Percentiles rank a stretch among this genome's conserved stretches.
These are phyloP conservation scores for Brotogeris chrysoptera DNA, from an alignment of 2,797 vertebrate genomes.

Conservation along the genomic window DNA sequence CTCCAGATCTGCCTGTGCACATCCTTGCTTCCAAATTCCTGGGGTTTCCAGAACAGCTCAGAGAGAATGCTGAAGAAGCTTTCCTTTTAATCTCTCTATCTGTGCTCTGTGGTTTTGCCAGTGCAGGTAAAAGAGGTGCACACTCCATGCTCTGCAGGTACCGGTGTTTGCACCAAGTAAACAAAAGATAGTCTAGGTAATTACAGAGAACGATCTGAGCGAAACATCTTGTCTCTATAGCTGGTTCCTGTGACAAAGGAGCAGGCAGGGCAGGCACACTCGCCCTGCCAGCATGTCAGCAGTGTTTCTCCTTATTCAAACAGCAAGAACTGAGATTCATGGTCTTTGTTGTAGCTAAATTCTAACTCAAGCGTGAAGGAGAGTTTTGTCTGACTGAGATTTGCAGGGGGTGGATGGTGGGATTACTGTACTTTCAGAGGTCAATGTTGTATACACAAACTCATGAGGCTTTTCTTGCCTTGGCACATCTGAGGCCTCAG, in stretches of 20 bases:
- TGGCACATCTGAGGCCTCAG: neutral
- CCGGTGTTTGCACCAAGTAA: neutral
- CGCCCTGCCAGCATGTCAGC: neutral
- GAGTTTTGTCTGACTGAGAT: neutral
- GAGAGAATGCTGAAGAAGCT: constrained; percentile 12
- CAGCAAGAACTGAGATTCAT: neutral
- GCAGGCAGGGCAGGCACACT: neutral
- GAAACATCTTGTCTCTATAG: neutral
- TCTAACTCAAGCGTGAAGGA: neutral
- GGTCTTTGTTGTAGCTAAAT: neutral
- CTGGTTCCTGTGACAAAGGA: neutral
- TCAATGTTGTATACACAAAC: neutral
- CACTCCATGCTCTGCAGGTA: fast-evolving
- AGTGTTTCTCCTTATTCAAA: neutral
- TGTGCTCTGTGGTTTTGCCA: neutral
- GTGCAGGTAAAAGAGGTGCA: neutral
- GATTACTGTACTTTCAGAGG: neutral
- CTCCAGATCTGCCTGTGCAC: constrained; percentile 27
- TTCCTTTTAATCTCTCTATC: constrained; percentile 27
- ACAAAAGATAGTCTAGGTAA: neutral
- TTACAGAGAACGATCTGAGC: neutral
- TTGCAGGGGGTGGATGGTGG: neutral
- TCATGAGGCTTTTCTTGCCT: neutral
- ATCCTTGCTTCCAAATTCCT: constrained; percentile 5
- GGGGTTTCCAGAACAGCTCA: neutral